These are phyloP conservation scores for Aphidius ervi DNA, from an alignment of 1,140 invertebrate species.

Conservation along the genomic window DNA sequence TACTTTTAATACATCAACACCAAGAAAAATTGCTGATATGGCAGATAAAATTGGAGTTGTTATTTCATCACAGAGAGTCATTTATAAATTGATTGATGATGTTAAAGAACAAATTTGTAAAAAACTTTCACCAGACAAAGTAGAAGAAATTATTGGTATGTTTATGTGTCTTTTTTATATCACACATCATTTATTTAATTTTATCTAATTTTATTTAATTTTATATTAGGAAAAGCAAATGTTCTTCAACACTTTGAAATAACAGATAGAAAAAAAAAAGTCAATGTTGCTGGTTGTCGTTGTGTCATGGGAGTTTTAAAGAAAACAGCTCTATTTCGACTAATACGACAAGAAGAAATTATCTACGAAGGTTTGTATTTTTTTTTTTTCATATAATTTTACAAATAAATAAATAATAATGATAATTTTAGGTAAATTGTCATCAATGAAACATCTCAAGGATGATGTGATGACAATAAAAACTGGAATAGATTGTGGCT, in stretches of 20 bases:
- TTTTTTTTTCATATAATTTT: no score
- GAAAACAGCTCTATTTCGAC: constrained; percentile 63
- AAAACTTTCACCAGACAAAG: constrained; percentile 65
- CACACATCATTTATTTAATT: constrained; percentile 12
- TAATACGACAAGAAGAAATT: constrained; percentile 67
- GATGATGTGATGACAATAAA: constrained; percentile 82
- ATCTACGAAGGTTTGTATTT: constrained; percentile 67
- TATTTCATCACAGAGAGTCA: constrained; percentile 76
- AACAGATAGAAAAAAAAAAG: constrained; percentile 75
- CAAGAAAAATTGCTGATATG: constrained; percentile 49
- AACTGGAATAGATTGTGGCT: constrained; percentile 81
- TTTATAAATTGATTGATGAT: constrained; percentile 88
- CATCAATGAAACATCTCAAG: constrained; percentile 85
- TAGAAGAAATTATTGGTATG: constrained; percentile 74
- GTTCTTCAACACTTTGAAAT: constrained; percentile 82
- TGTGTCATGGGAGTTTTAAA: constrained; percentile 77
- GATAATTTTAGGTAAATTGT: constrained; percentile 59
- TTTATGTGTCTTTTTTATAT: background rate
- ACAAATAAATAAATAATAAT: background rate
- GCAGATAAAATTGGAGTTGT: constrained; percentile 57
- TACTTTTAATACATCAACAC: constrained; percentile 73
- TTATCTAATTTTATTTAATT: constrained; percentile 20
- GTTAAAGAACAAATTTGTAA: constrained; percentile 74
- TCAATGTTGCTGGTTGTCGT: constrained; percentile 83
- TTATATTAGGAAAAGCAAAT: constrained; percentile 72